Evolutionary conservation across 1,140 invertebrate species (phyloP).

Genomic region (Augochlora pura): DNA sequence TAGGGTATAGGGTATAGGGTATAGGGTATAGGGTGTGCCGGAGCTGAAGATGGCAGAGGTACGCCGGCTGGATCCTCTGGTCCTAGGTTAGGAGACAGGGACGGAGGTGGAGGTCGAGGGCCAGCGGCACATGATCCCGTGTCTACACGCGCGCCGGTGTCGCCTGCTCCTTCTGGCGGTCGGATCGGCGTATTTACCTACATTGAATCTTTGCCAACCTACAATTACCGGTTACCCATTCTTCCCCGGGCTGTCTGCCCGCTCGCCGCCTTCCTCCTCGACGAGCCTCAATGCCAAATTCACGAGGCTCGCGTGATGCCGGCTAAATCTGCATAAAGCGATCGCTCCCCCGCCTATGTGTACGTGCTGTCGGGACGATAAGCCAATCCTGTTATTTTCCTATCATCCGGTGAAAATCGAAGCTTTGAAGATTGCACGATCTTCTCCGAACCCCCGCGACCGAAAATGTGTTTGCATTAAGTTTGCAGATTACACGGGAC

Average conservation of each 20-base stretch:
- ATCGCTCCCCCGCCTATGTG: constrained; percentile 46
- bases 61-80: constrained; percentile 23
- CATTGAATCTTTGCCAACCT: constrained; percentile 80
- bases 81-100: not conserved
- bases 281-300: constrained; percentile 74
- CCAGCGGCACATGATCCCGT: constrained; percentile 71
- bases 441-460: not conserved
- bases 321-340: constrained; percentile 69
- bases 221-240: constrained; percentile 80
- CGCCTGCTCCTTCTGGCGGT: constrained; percentile 64
- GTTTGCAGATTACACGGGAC: not conserved
- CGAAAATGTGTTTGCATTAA: not conserved
- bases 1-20: no score
- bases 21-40: constrained; percentile 37
- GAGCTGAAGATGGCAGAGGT: constrained; percentile 36
- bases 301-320: constrained; percentile 67
- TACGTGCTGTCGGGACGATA: constrained; percentile 45
- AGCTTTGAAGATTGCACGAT: constrained; percentile 30
- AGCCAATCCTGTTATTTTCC: constrained; percentile 60
- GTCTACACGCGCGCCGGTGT: constrained; percentile 71
- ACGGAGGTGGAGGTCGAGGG: constrained; percentile 49
- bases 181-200: constrained; percentile 77
- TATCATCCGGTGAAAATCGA: constrained; percentile 59
- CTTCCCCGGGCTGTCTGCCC: constrained; percentile 61
- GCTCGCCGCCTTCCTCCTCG: constrained; percentile 46